phyloP scores from a whole-genome alignment of 2,888 invertebrate species.

The Anthrax anthrax region DNA sequence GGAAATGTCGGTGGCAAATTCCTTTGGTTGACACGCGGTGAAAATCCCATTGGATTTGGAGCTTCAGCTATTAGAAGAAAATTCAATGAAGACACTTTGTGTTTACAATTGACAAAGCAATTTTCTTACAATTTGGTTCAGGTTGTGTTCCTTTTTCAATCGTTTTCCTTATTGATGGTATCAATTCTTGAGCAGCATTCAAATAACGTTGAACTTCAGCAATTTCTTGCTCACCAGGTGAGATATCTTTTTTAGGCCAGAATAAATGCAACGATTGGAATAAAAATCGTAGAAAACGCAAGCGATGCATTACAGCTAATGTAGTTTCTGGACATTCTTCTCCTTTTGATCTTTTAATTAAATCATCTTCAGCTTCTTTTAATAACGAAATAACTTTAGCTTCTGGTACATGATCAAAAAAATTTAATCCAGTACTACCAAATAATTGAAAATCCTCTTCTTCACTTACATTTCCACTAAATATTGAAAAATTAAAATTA shows the following conservation, averaged over 20 bases:
- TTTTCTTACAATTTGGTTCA: slow-evolving; percentile 28
- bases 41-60: slow-evolving; percentile 82
- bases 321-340: slow-evolving; percentile 42
- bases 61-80: slow-evolving; percentile 36
- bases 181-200: slow-evolving; percentile 65
- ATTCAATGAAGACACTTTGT: background rate
- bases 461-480: slow-evolving; percentile 71
- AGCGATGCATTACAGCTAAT: slow-evolving; percentile 58
- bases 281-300: slow-evolving; percentile 75
- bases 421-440: slow-evolving; percentile 72
- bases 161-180: slow-evolving; percentile 65
- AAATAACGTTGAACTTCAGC: slow-evolving; percentile 70
- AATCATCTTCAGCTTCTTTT: slow-evolving; percentile 78
- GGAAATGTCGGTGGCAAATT: slow-evolving; percentile 97
- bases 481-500: slow-evolving; percentile 16
- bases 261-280: slow-evolving; percentile 54
- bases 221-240: slow-evolving; percentile 36
- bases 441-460: slow-evolving; percentile 94
- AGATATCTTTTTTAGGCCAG: slow-evolving; percentile 38
- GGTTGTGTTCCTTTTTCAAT: slow-evolving; percentile 59
- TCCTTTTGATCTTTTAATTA: slow-evolving; percentile 48
- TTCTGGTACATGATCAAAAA: slow-evolving; percentile 62
- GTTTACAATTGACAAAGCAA: background rate
- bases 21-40: slow-evolving; percentile 89
- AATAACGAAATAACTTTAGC: slow-evolving; percentile 67